Conservation (phyloP, 2,888 invertebrate genomes). For the Quadroppia sp. region DNA sequence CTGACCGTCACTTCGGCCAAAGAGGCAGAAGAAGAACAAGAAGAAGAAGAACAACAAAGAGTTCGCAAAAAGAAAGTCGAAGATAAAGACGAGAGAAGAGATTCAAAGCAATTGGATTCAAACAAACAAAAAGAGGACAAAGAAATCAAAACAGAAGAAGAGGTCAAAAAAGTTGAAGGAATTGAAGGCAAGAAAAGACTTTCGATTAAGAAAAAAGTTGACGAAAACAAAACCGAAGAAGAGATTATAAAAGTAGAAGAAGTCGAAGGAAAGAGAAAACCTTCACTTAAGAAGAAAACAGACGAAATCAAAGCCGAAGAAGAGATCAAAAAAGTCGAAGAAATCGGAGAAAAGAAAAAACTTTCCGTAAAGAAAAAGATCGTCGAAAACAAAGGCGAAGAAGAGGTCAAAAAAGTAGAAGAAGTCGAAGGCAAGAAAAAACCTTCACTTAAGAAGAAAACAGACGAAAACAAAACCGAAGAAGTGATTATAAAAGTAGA, state of each 20-base stretch:
- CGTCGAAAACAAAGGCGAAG: constrained; percentile 42
- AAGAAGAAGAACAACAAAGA: constrained; percentile 45
- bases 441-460: constrained; percentile 40
- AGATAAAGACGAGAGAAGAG: constrained; percentile 55
- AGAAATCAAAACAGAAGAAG: constrained; percentile 44
- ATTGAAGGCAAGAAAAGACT: constrained; percentile 43
- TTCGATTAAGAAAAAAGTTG: constrained; percentile 42
- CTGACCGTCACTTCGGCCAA: constrained; percentile 63
- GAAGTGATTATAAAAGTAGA: constrained; percentile 45
- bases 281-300: constrained; percentile 41
- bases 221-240: constrained; percentile 39
- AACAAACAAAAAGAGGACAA: constrained; percentile 47
- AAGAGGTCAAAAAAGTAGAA: constrained; percentile 4
- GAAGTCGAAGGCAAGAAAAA: constrained; percentile 43
- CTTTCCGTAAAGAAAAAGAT: constrained; percentile 41
- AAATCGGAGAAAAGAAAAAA: constrained; percentile 42
- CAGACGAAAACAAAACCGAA: constrained; percentile 27
- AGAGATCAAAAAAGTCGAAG: constrained; percentile 28
- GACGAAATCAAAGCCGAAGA: constrained; percentile 21
- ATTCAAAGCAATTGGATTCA: constrained; percentile 46
- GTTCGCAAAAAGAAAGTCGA: constrained; percentile 54
- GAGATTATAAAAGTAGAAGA: constrained; percentile 1
- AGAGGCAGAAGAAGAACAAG: constrained; percentile 46
- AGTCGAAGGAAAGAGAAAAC: constrained; percentile 43
- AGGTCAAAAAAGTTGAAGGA: constrained; percentile 42